Base-by-base conservation (phyloP, 2,113 vertebrate species). In the Leucosticte australis region DNA sequence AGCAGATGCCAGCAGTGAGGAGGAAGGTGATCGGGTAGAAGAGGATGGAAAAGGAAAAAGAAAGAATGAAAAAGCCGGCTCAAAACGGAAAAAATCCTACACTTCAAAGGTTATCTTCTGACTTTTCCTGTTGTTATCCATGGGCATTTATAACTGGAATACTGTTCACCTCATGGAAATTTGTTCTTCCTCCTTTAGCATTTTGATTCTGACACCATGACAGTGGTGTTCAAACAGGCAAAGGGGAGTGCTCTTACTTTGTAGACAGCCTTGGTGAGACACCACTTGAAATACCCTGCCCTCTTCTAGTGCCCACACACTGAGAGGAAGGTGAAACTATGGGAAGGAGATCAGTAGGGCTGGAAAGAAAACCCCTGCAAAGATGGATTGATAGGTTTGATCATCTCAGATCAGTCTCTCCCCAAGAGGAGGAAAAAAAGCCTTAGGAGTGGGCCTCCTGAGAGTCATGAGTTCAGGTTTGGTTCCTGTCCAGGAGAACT, bases 1-100 rank as follows among this genome's bases (percentile, higher is more conserved):
- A 5, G 99, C 98, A 30, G 99, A 99, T 47, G 99, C 98, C 85
- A 99, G 99, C 98, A 99, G 99, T 20, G 99, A 99, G 95, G 99
- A 99, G 67, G 99, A 99, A 96, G 99, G 98, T 3, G 98, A 99
- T 75, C 97, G 98, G 70, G 97, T 99, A 94, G 99, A 98, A 94
- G 98, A 99, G 85, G 98, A 99, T 56, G 97, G 98, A 89, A 99
- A 99, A 96, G 98, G 98, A 79, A 99, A 99, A 97, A 97, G 98
- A 82, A 99, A 99, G 98, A 98, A 97, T 37, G 99, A 99, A 89
- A 99, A 99, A 97, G 98, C 98, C 6, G 99, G 98, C 90, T 99
- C 98, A 94, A 99, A 99, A 97, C 98, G 99, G 98, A 99, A 99
- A 99, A 99, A 99, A 98, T 98, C 98, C 7, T 97, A 98, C 70